Evolutionary conservation across 2,113 vertebrate species (phyloP).

Genomic region (Ochotona princeps): DNA sequence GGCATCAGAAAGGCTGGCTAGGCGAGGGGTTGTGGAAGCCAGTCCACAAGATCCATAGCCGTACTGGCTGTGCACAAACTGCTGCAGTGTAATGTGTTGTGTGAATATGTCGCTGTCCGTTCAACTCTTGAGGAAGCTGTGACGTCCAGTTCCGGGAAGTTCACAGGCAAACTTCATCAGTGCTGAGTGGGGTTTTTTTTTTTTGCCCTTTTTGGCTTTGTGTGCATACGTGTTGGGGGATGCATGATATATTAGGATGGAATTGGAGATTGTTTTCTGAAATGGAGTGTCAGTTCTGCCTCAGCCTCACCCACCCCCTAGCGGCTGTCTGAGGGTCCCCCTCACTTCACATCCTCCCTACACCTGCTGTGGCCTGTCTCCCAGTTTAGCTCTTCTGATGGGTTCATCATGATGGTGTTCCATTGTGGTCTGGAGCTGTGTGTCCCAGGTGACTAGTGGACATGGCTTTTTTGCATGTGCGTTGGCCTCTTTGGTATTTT

Average conservation of each 20-base stretch:
- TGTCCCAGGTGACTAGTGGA: no score
- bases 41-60: no score
- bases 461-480: not conserved
- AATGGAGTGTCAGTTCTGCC: not conserved
- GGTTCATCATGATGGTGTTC: not conserved
- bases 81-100: not conserved
- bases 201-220: not conserved
- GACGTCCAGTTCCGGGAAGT: not conserved
- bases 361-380: not conserved
- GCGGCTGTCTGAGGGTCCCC: not conserved
- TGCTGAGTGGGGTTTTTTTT: not conserved
- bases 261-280: not conserved
- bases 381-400: not conserved
- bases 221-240: not conserved
- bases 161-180: not conserved
- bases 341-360: not conserved
- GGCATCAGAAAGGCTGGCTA: not conserved
- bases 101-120: not conserved
- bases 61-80: not conserved
- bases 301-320: no score
- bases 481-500: not conserved
- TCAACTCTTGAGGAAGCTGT: not conserved
- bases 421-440: not conserved
- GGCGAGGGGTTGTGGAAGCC: not conserved
- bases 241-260: not conserved